Base-by-base conservation (phyloP, 2,113 vertebrate genomes). In the Brachyistius frenatus region DNA sequence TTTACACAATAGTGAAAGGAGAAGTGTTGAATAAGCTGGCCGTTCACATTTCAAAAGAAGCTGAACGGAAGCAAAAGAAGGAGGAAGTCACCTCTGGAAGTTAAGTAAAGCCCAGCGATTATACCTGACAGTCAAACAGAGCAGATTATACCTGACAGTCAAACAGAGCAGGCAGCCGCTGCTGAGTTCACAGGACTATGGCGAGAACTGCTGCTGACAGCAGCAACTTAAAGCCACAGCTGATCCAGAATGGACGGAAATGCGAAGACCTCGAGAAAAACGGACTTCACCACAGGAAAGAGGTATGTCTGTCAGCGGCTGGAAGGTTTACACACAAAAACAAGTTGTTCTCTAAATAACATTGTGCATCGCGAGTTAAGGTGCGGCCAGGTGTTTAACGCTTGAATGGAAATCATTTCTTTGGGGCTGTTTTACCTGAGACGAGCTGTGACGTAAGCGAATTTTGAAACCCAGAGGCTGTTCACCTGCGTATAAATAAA, bases 71-170 rank as follows among this genome's bases (percentile, higher is more conserved):
- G 57, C 55, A 37, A 9, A 61, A 70, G 66, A 74, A 92, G 33
- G 83, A 93, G 92, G 93, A 93, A 92, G 91, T 93, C 81, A 89
- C 79, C 86, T 89, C 57, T 46, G 35, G 55, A 44, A 78, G 44
- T 68, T 78, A 2, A 75, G 72, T 16, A 7, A 32, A 64, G 47
- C 73, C 50, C 75, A 61, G 74, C 81, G 73, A 80, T 60, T 76
- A 13, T 13, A 83, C 56, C 84, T 82, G 78, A 32, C 66, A 60
- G 69, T 50, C 58, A 44, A 1, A 50, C 63, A 41, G 62, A 37
- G 36, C 23, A 57, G 78, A 23, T 23, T 23, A 23, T 23, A 23
- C 23, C 23, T 23, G 23, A 23, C 44, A 6, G 44, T 46, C 44
- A 46, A 7, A 46, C 44, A 7, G 68, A 37, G 39, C 23, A 66